Conservation (phyloP, 2,888 invertebrate species). For the Lissocephala sabroskyi region DNA sequence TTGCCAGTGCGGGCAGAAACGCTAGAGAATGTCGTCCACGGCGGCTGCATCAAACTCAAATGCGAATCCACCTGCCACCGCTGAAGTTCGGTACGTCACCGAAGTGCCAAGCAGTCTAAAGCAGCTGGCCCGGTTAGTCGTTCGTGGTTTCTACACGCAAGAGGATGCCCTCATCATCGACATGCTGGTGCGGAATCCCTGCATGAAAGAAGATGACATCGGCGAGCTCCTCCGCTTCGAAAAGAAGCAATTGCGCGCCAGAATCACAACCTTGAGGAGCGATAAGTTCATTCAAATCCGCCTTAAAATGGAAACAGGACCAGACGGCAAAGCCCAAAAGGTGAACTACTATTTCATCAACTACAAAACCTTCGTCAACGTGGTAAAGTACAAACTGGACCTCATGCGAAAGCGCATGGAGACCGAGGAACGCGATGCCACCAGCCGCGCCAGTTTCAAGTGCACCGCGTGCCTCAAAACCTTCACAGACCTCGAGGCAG, state of each 20-base stretch:
- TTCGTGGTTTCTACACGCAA: conserved; percentile 92
- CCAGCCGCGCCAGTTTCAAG: conserved; percentile 95
- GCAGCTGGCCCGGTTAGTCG: conserved; percentile 91
- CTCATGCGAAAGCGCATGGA: conserved; percentile 96
- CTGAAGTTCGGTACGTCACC: conserved; percentile 84
- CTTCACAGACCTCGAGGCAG: conserved; percentile 96
- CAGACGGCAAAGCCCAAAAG: conserved; percentile 94
- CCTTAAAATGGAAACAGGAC: conserved; percentile 93
- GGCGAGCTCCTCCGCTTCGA: conserved; percentile 95
- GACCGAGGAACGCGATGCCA: conserved; percentile 94
- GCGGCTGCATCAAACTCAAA: conserved; percentile 48
- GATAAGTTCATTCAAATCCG: conserved; percentile 96
- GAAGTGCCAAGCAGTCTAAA: conserved; percentile 96
- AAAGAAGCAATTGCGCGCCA: conserved; percentile 90
- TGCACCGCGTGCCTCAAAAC: conserved; percentile 93
- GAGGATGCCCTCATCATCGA: conserved; percentile 96
- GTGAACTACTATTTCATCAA: conserved; percentile 98
- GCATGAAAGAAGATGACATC: conserved; percentile 90
- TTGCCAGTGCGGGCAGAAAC: too few relatives aligned
- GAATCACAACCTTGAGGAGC: conserved; percentile 88
- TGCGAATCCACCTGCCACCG: conserved; percentile 70
- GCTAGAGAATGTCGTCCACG: conserved; percentile 37
- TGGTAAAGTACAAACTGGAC: conserved; percentile 97
- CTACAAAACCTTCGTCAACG: conserved; percentile 97
- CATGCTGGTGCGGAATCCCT: conserved; percentile 95